These are phyloP conservation scores for Hirudinaria manillensis DNA, from an alignment of 2,888 invertebrate genomes.

Conservation along the genomic window DNA sequence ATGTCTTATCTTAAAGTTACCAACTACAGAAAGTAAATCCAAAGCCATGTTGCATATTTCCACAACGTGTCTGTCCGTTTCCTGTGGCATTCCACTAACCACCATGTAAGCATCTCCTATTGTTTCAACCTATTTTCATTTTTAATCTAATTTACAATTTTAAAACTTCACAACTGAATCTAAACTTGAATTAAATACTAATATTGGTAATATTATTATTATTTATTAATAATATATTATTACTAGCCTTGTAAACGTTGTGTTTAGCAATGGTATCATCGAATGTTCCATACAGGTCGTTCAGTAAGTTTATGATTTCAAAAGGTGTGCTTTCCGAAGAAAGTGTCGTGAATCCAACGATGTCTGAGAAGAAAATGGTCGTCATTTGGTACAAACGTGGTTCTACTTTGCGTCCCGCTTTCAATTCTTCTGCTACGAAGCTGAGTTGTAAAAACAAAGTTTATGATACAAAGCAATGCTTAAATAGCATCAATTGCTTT, in stretches of 20 bases:
- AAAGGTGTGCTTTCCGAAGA: conserved; percentile 31
- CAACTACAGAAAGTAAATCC: conserved; percentile 39
- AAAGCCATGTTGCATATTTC: conserved; percentile 41
- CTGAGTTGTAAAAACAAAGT: not conserved
- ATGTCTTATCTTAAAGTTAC: conserved; percentile 39
- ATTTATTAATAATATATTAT: not conserved
- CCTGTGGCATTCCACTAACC: conserved; percentile 59
- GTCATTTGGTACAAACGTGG: conserved; percentile 28
- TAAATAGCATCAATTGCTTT: not conserved
- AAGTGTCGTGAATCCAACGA: conserved; percentile 30
- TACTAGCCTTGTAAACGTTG: conserved; percentile 32
- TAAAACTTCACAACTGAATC: conserved; percentile 2
- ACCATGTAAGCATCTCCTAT: conserved; percentile 41
- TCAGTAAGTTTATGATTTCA: conserved; percentile 31
- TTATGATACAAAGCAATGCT: not conserved
- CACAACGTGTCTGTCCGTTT: conserved; percentile 36
- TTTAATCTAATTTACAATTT: not conserved
- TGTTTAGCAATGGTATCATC: conserved; percentile 29
- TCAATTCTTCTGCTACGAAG: conserved; percentile 25
- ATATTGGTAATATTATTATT: not conserved
- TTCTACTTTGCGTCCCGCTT: conserved; percentile 22
- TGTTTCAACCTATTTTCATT: conserved; percentile 36
- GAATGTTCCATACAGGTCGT: conserved; percentile 31
- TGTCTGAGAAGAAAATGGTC: conserved; percentile 32
- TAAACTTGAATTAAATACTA: too few species aligned